These are phyloP conservation scores for Nibea albiflora DNA, from an alignment of 2,113 vertebrate species.

Conservation along the genomic window DNA sequence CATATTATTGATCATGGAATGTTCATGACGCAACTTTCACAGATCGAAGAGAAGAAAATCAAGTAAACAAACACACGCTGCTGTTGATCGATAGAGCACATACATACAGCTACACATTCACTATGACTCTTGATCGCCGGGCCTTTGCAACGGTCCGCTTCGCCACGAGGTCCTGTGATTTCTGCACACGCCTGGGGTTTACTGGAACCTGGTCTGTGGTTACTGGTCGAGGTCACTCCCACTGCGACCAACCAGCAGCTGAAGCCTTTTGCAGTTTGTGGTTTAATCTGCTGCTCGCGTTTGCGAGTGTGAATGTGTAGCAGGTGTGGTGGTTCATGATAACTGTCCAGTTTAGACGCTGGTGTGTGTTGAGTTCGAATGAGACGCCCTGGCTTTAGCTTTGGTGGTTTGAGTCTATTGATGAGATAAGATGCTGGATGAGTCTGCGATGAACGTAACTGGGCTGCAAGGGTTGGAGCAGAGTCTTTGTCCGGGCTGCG, in stretches of 20 bases:
- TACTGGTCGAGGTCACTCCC: conserved; percentile 11
- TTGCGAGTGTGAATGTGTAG: conserved; percentile 1
- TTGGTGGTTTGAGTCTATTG: not conserved
- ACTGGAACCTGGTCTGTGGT: not conserved
- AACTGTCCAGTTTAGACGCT: conserved; percentile 20
- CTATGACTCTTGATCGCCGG: conserved; percentile 9
- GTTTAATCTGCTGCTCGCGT: conserved; percentile 11
- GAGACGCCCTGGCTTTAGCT: conserved; percentile 1
- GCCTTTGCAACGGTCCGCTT: conserved; percentile 20
- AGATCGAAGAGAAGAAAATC: conserved; percentile 51
- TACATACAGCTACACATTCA: conserved; percentile 36
- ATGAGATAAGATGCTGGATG: conserved; percentile 12
- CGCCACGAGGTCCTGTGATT: conserved; percentile 22
- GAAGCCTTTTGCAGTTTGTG: conserved; percentile 13
- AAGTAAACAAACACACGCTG: conserved; percentile 63
- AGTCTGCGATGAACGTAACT: conserved; percentile 13
- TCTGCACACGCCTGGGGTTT: conserved; percentile 21
- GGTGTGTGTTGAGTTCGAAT: conserved; percentile 14
- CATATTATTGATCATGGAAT: conserved; percentile 71
- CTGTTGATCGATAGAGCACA: conserved; percentile 37
- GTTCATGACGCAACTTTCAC: conserved; percentile 63
- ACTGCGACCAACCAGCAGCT: conserved; percentile 13
- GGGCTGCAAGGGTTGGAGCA: conserved; percentile 18
- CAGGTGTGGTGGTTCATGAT: not conserved
- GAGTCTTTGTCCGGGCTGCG: conserved; percentile 28